Evolutionary conservation across 2,113 vertebrate species (phyloP).

Genomic region (Chitala chitala): DNA sequence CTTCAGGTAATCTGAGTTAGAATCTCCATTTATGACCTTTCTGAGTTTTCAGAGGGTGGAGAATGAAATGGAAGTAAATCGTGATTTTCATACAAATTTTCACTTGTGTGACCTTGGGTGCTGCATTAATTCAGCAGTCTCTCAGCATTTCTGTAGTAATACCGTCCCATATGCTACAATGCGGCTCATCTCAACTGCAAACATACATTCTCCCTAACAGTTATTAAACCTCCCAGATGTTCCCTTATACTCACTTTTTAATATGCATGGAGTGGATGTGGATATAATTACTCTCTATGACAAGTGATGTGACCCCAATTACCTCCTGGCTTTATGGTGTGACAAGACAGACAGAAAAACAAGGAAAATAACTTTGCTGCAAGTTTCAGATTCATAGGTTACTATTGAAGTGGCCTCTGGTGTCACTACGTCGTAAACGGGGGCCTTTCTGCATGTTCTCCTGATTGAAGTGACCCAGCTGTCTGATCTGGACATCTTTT

Average conservation of each 20-base stretch:
- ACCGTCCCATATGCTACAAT: conserved; percentile 26
- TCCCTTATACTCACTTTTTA: conserved; percentile 35
- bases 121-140: conserved; percentile 36
- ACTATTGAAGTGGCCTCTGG: no score
- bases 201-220: conserved; percentile 29
- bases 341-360: conserved; percentile 24
- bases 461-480: not conserved
- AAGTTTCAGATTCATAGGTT: conserved; percentile 7
- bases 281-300: conserved; percentile 51
- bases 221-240: conserved; percentile 36
- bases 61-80: conserved; percentile 23
- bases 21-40: conserved; percentile 34
- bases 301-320: conserved; percentile 53
- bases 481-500: not conserved
- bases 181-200: conserved; percentile 29
- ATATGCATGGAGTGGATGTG: conserved; percentile 44
- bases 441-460: not conserved
- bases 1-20: conserved; percentile 22
- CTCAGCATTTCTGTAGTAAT: conserved; percentile 35
- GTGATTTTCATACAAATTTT: conserved; percentile 27
- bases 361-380: conserved; percentile 4
- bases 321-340: conserved; percentile 29
- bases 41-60: conserved; percentile 22
- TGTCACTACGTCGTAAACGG: no score
- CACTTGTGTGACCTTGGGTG: conserved; percentile 37